A percentile compares a stretch with the other conserved stretches of the same genome.
Evolutionary conservation across 1,140 invertebrate genomes (phyloP).

Genomic region (Eufriesea mexicana): DNA sequence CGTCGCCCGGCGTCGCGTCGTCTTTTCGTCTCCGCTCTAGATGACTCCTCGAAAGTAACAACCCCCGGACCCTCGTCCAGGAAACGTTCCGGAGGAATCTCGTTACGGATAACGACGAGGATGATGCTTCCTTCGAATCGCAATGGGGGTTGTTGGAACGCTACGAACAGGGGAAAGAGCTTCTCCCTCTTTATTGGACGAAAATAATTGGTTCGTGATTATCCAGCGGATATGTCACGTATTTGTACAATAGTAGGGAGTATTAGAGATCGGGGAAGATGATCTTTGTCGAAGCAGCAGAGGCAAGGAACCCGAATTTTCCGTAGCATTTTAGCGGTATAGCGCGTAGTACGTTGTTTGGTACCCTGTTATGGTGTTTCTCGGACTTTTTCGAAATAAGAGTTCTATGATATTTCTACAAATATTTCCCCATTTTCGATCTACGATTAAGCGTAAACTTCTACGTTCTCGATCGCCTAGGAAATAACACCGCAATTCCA

Average conservation of each 20-base stretch:
- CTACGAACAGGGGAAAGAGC: not conserved
- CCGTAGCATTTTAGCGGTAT: too few species aligned
- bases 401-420: too few species aligned
- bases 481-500: too few species aligned
- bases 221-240: not conserved
- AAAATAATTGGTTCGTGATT: not conserved
- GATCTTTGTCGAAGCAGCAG: too few species aligned
- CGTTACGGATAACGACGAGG: slow-evolving; percentile 26
- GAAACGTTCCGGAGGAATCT: not conserved
- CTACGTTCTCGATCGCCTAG: too few species aligned
- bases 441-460: too few species aligned
- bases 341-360: too few species aligned
- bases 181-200: not conserved
- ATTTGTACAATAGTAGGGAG: not conserved
- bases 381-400: too few species aligned
- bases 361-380: too few species aligned
- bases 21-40: not conserved
- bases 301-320: too few species aligned
- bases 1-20: not conserved
- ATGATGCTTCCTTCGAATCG: not conserved
- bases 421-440: too few species aligned
- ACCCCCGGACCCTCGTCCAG: not conserved
- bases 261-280: not conserved
- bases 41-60: not conserved
- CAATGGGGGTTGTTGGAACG: not conserved